phyloP scores from a whole-genome alignment of 1,140 invertebrate genomes.

The Papilio glaucus region DNA sequence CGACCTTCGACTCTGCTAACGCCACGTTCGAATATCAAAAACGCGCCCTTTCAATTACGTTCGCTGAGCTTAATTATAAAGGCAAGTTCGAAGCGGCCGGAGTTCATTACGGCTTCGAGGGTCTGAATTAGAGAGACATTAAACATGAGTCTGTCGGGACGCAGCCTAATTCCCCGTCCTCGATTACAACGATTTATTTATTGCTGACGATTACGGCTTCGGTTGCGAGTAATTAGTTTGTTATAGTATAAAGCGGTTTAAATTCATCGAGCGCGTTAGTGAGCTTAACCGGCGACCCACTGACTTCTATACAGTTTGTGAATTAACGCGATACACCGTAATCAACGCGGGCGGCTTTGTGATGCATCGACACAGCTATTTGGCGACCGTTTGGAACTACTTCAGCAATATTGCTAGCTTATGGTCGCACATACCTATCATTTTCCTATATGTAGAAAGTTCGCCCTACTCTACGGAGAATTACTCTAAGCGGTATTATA shows the following conservation, averaged over 20 bases:
- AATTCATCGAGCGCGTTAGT: constrained; percentile 22
- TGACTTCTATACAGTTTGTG: background rate
- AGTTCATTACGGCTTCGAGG: constrained; percentile 50
- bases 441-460: background rate
- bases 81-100: constrained; percentile 39
- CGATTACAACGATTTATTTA: constrained; percentile 42
- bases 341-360: background rate
- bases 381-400: background rate
- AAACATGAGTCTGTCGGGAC: constrained; percentile 44
- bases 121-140: constrained; percentile 52
- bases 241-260: constrained; percentile 27
- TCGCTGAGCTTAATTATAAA: constrained; percentile 60
- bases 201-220: constrained; percentile 42
- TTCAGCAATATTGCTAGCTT: background rate
- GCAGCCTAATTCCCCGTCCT: constrained; percentile 39
- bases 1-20: constrained; percentile 40
- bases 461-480: background rate
- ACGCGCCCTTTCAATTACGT: constrained; percentile 63
- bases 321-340: background rate
- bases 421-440: background rate
- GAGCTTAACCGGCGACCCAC: background rate
- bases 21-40: constrained; percentile 63
- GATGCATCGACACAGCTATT: background rate
- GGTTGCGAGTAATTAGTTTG: constrained; percentile 36
- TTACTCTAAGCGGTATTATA: background rate